Evolutionary conservation across 2,797 vertebrate species (phyloP).

Genomic region (Acrossocheilus fasciatus): DNA sequence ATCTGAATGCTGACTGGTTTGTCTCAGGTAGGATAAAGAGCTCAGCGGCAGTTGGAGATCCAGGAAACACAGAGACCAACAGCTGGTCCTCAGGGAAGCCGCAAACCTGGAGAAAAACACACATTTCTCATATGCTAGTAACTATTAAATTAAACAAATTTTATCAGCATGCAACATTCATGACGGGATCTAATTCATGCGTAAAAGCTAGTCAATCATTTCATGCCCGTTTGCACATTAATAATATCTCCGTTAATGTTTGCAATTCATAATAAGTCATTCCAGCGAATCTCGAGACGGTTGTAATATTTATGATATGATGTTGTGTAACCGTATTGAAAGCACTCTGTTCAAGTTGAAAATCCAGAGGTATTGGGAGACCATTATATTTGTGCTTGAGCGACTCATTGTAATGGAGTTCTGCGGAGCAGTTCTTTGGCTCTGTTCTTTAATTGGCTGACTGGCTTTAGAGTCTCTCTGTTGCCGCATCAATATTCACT

Average conservation of each 20-base stretch:
- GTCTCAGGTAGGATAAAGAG: constrained; percentile 91
- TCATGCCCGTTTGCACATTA: constrained; percentile 34
- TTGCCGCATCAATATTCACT: constrained; percentile 49
- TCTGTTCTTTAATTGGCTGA: constrained; percentile 56
- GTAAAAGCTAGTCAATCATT: constrained; percentile 39
- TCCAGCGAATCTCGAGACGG: neutral
- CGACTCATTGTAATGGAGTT: constrained; percentile 53
- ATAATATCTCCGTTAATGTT: constrained; percentile 34
- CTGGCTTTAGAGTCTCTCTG: constrained; percentile 47
- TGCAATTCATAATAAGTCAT: constrained; percentile 30
- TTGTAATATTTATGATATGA: constrained; percentile 32
- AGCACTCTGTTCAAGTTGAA: constrained; percentile 17
- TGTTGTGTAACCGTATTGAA: constrained; percentile 30
- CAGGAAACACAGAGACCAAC: constrained; percentile 91
- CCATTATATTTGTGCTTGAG: constrained; percentile 57
- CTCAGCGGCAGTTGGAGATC: constrained; percentile 92
- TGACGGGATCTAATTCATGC: neutral
- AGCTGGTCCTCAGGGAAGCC: constrained; percentile 87
- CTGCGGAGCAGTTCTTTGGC: constrained; percentile 38
- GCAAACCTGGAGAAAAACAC: constrained; percentile 80
- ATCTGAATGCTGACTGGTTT: constrained; percentile 85
- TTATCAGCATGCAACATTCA: constrained; percentile 15
- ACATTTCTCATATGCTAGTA: constrained; percentile 20
- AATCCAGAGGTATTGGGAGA: constrained; percentile 27
- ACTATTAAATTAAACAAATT: neutral